Evolutionary conservation across 2,113 vertebrate species (phyloP), one percentile per base, ranked within the genome.

Genomic region (Ellobius talpinus): DNA sequence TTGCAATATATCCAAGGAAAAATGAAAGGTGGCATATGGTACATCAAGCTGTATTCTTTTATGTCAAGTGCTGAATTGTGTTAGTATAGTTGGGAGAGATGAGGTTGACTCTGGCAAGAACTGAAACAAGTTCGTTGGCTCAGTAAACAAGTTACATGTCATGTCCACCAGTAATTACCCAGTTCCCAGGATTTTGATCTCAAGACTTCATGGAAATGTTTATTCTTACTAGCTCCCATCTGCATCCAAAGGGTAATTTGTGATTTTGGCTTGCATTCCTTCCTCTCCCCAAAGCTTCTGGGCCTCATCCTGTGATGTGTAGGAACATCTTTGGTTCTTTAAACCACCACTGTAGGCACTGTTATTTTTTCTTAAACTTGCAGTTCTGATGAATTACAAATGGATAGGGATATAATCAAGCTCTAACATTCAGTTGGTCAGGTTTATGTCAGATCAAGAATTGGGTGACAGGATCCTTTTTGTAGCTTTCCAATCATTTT

Each of bases 71-170:
- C 9, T 88, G 55, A 86, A 76, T 89, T 52, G 45, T 81, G 6
- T 70, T 13, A 82, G 58, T 61, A 3, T n/a, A 29, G 11, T 74
- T 61, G 8, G 17, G 39, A 58, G 23, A 77, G 61, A 29, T 33
- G 26, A 76, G 36, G 29, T 74, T 79, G 47, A 68, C 74, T 50
- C 31, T 31, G 50, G 52, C 45, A 87, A 79, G 78, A 92, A 77
- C 84, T 90, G 90, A 96, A 93, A 92, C 29, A 77, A 82, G 42
- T 55, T 94, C 92, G 14, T 24, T 50, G 21, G 4, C 70, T 96
- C 29, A 31, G 61, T 89, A 52, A 16, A 7, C 58, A 65, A 88
- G 29, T 63, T 81, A n/a, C 2, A 50, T 90, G 78, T 88, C 26
- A 42, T 66, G 8, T 61, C 23, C 11, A 14, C 55, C 50, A 7